Conservation (phyloP, 2,113 vertebrate genomes). For the Hoplias malabaricus region DNA sequence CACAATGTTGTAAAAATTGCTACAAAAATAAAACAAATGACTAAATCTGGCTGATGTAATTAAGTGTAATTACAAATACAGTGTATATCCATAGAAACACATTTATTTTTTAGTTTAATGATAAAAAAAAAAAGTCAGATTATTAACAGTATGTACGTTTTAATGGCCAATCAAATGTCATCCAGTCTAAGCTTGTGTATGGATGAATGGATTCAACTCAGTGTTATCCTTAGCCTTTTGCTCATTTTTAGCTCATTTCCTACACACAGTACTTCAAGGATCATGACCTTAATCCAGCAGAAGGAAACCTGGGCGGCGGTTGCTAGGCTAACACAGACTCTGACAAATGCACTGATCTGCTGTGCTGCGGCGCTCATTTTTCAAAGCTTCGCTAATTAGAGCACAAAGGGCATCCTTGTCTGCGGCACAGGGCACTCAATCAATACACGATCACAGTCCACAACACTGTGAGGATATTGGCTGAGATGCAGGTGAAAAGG, state of each 20-base stretch:
- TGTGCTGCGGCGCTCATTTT: conserved; percentile 46
- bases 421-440: conserved; percentile 38
- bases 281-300: neutral
- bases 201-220: neutral
- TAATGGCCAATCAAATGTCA: neutral
- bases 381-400: conserved; percentile 56
- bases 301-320: neutral
- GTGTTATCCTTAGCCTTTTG: neutral
- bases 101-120: too few species aligned
- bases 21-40: too few species aligned
- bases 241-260: neutral
- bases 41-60: too few species aligned
- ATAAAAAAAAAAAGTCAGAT: too few species aligned
- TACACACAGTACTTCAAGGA: neutral
- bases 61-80: too few species aligned
- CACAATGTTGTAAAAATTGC: too few species aligned
- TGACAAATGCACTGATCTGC: conserved; percentile 49
- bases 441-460: conserved; percentile 43
- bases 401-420: conserved; percentile 54
- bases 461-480: conserved; percentile 17
- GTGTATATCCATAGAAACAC: too few species aligned
- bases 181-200: neutral
- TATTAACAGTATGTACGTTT: too few species aligned
- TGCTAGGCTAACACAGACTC: conserved; percentile 31
- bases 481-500: conserved; percentile 39